Evolutionary conservation across 1,140 invertebrate species (phyloP).

Genomic region (Megathymus violae): DNA sequence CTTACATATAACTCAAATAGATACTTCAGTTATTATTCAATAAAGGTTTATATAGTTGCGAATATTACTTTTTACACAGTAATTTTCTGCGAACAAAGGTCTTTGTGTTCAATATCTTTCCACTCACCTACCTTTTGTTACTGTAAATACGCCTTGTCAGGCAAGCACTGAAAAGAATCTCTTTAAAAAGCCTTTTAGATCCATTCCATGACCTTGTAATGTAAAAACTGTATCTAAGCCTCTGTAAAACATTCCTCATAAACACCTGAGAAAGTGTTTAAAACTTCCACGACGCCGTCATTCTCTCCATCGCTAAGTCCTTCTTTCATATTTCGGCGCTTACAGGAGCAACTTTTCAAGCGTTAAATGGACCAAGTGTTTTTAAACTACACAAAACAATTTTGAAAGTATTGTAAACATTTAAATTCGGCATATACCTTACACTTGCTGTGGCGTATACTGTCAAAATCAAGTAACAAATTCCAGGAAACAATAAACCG

Average conservation of each 20-base stretch:
- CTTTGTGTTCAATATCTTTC: background rate
- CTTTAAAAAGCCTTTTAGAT: slow-evolving; percentile 12
- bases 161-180: slow-evolving; percentile 14
- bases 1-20: background rate
- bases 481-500: slow-evolving; percentile 9
- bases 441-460: background rate
- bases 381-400: slow-evolving; percentile 8
- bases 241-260: slow-evolving; percentile 18
- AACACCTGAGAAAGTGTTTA: slow-evolving; percentile 25
- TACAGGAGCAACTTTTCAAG: slow-evolving; percentile 16
- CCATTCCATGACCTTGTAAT: slow-evolving; percentile 15
- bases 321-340: slow-evolving; percentile 25
- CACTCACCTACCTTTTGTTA: slow-evolving; percentile 14
- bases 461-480: background rate
- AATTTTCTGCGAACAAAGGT: background rate
- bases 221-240: background rate
- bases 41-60: background rate
- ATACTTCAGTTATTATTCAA: background rate
- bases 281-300: slow-evolving; percentile 6
- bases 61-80: background rate
- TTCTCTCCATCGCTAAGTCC: background rate
- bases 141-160: slow-evolving; percentile 10
- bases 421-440: background rate
- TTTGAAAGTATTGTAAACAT: slow-evolving; percentile 1
- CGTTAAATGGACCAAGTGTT: slow-evolving; percentile 13